These are phyloP conservation scores for Aphelenchoides besseyi DNA, from an alignment of 1,140 invertebrate species.

Conservation along the genomic window DNA sequence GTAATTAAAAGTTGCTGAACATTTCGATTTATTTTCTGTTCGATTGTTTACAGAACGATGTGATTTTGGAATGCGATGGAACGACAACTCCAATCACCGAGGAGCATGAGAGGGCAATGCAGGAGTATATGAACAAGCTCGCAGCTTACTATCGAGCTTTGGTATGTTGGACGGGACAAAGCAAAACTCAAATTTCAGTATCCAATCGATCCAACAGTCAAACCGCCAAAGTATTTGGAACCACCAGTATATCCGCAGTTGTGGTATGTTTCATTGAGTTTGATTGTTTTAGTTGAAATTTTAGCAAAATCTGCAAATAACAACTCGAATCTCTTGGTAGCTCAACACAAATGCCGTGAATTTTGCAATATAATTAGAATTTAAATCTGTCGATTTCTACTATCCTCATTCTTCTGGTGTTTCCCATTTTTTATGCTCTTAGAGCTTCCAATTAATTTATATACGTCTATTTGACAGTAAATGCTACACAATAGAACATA, in stretches of 20 bases:
- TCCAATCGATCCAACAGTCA: neutral
- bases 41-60: neutral
- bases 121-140: neutral
- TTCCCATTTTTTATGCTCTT: no score
- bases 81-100: neutral
- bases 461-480: no score
- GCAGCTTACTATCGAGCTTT: neutral
- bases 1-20: neutral
- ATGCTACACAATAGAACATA: neutral
- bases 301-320: neutral
- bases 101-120: neutral
- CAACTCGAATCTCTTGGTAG: neutral
- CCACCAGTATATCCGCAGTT: no score
- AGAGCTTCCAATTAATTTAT: no score
- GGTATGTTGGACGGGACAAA: neutral
- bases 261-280: no score
- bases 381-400: no score
- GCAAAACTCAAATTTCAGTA: neutral
- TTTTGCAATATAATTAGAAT: no score
- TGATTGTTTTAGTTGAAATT: no score
- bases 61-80: neutral
- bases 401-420: no score
- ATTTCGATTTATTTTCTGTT: neutral
- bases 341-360: no score
- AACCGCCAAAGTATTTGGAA: neutral